Percentiles rank a stretch among this genome's conserved stretches.
Evolutionary conservation across 2,888 invertebrate genomes (phyloP).

Genomic region (Hyalella azteca): DNA sequence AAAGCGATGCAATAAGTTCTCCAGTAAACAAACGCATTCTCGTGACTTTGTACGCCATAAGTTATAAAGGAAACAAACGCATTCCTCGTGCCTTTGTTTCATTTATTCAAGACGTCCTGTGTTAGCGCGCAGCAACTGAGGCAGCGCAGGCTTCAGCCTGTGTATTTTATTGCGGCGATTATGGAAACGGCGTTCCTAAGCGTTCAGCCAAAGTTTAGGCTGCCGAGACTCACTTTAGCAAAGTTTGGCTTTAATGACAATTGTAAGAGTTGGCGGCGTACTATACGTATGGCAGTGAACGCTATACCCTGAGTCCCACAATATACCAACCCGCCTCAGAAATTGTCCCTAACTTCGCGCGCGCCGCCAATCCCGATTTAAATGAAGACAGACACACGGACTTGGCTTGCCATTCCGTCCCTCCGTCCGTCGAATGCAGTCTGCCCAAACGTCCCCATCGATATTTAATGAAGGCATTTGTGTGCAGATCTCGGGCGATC

Average conservation of each 20-base stretch:
- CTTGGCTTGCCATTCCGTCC: not conserved
- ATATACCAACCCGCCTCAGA: not conserved
- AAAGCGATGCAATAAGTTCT: too few relatives aligned
- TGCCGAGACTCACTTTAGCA: not conserved
- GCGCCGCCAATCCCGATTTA: not conserved
- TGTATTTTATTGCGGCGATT: not conserved
- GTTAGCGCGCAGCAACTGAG: not conserved
- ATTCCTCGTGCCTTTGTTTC: too few relatives aligned
- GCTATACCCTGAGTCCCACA: not conserved
- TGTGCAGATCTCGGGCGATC: not conserved
- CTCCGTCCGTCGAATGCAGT: not conserved
- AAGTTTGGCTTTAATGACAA: constrained; percentile 12
- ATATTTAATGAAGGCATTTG: constrained; percentile 12
- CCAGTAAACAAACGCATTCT: too few relatives aligned
- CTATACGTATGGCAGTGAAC: not conserved
- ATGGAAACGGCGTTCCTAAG: not conserved
- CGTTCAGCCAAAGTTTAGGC: not conserved
- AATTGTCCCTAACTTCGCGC: not conserved
- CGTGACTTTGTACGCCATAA: too few relatives aligned
- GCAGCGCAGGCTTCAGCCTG: not conserved
- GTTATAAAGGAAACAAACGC: too few relatives aligned
- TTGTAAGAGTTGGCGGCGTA: constrained; percentile 7
- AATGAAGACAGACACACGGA: not conserved
- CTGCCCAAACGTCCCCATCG: not conserved
- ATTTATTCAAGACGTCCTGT: not conserved